A percentile compares a stretch with the other conserved stretches of the same genome.
Evolutionary conservation across 2,888 invertebrate species (phyloP).

Genomic region (Clivina fossor): DNA sequence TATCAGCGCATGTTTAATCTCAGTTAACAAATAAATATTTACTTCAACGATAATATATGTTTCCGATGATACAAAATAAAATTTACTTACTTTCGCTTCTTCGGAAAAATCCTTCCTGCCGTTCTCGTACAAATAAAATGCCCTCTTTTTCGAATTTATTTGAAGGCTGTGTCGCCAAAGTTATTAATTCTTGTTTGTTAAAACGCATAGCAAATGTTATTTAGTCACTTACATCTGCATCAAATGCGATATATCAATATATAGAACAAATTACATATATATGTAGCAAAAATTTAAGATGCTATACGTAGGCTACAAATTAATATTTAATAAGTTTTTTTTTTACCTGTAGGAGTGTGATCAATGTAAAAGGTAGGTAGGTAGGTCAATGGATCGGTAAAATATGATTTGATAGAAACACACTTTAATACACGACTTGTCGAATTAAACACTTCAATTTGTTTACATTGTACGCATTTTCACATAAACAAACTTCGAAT

Average conservation of each 20-base stretch:
- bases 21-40: not conserved
- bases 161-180: constrained; percentile 82
- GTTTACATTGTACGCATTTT: not conserved
- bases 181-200: constrained; percentile 84
- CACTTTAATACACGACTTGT: not conserved
- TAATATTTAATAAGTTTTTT: constrained; percentile 29
- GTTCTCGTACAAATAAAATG: constrained; percentile 79
- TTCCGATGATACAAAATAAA: not conserved
- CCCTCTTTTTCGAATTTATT: constrained; percentile 93
- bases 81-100: constrained; percentile 80
- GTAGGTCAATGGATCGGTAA: constrained; percentile 29
- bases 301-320: constrained; percentile 27
- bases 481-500: constrained; percentile 14
- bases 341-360: constrained; percentile 31
- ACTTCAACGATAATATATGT: not conserved
- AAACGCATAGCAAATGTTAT: constrained; percentile 70
- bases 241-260: constrained; percentile 3
- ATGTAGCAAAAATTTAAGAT: constrained; percentile 9
- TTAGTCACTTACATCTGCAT: constrained; percentile 28
- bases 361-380: constrained; percentile 32
- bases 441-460: constrained; percentile 8
- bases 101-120: constrained; percentile 89
- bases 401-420: constrained; percentile 23
- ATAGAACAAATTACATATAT: constrained; percentile 2
- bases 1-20: constrained; percentile 1